Conservation (phyloP, 2,797 vertebrate species). For the Bryconaethiops microstoma region DNA sequence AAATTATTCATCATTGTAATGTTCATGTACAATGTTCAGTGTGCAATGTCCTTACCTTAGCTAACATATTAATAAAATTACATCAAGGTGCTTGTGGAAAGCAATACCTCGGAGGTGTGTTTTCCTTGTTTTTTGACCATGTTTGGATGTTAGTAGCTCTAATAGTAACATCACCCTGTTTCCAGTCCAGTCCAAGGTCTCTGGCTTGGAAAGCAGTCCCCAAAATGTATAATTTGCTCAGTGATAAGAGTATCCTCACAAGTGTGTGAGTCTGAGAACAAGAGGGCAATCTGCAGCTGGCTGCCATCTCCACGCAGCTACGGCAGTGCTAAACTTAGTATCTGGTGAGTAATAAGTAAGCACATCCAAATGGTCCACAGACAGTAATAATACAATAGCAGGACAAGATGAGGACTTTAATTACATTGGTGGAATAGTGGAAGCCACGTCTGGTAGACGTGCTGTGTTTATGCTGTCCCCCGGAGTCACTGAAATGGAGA, state of each 20-base stretch:
- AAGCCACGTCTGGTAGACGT: constrained; percentile 68
- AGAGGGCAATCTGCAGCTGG: constrained; percentile 73
- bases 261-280: constrained; percentile 63
- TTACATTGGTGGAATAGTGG: constrained; percentile 67
- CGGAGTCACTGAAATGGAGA: constrained; percentile 49
- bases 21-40: no score
- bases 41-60: no score
- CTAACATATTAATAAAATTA: no score
- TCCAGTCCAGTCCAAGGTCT: not conserved
- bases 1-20: no score
- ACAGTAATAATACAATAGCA: constrained; percentile 76
- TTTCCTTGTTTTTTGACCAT: no score
- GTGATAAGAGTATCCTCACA: constrained; percentile 67
- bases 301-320: constrained; percentile 64
- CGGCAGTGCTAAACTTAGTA: constrained; percentile 77
- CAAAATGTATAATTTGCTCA: constrained; percentile 54
- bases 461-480: constrained; percentile 68
- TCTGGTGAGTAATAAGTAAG: constrained; percentile 78
- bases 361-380: constrained; percentile 70
- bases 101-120: no score
- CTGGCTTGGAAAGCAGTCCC: constrained; percentile 60
- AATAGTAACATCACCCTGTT: not conserved
- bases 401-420: constrained; percentile 77
- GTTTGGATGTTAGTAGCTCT: no score
- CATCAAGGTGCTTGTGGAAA: no score